Percentiles rank a stretch among this genome's conserved stretches.
Conservation (phyloP, 2,888 invertebrate species). For the Athalia cordata region DNA sequence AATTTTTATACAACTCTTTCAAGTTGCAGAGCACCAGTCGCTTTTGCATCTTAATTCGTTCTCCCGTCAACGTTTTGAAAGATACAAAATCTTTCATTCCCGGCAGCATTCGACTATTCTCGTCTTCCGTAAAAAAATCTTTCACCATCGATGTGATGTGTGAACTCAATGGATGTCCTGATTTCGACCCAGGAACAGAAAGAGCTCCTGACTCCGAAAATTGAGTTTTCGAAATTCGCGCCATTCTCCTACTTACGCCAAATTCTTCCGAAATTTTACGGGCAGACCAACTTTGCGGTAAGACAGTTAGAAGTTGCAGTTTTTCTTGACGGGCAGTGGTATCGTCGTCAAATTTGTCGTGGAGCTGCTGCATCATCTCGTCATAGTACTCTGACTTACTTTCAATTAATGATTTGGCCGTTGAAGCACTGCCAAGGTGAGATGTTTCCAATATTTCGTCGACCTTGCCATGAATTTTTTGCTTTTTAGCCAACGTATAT, state of each 20-base stretch:
- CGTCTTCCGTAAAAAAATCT: background rate
- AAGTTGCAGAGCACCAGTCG: constrained; percentile 33
- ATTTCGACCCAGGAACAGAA: constrained; percentile 38
- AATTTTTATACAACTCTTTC: constrained; percentile 20
- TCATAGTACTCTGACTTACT: too few species aligned
- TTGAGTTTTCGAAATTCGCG: constrained; percentile 40
- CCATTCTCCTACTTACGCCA: constrained; percentile 43
- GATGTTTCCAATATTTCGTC: too few species aligned
- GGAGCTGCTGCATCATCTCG: too few species aligned
- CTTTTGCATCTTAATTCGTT: background rate
- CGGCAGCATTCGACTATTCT: constrained; percentile 1
- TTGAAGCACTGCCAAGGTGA: too few species aligned
- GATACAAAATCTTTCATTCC: background rate
- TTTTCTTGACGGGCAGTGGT: constrained; percentile 22
- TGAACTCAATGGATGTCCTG: constrained; percentile 7
- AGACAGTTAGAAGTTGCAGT: constrained; percentile 41
- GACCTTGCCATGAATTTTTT: too few species aligned
- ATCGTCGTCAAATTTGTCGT: constrained; percentile 33
- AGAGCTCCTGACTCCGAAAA: constrained; percentile 29
- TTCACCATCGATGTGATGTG: background rate
- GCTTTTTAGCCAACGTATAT: too few species aligned
- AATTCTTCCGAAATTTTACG: constrained; percentile 41
- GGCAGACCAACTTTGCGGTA: constrained; percentile 39
- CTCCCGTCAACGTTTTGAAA: too few species aligned
- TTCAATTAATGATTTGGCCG: too few species aligned